Evolutionary conservation across 2,797 vertebrate species (phyloP).

Genomic region (Dermochelys coriacea): DNA sequence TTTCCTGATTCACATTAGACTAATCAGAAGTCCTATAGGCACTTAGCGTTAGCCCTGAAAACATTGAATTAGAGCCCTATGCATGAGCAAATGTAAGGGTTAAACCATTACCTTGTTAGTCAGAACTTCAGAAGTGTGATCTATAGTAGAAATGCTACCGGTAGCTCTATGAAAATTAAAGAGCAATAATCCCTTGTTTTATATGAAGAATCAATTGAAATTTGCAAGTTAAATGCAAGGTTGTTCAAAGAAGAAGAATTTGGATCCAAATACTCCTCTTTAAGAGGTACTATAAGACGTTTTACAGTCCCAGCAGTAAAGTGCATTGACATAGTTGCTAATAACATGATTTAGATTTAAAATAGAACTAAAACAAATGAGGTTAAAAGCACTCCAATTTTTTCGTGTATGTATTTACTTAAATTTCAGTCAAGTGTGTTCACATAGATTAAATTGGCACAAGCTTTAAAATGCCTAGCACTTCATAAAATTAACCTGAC

Average conservation of each 20-base stretch:
- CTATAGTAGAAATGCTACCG: neutral
- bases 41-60: neutral
- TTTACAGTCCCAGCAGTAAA: neutral
- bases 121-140: neutral
- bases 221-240: neutral
- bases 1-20: neutral
- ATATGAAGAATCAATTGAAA: neutral
- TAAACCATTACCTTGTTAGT: neutral
- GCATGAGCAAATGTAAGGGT: neutral
- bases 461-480: neutral
- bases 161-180: neutral
- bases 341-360: slow-evolving; percentile 18
- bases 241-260: neutral
- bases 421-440: slow-evolving; percentile 12
- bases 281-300: neutral
- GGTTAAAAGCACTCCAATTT: slow-evolving; percentile 26
- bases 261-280: neutral
- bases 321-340: neutral
- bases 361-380: slow-evolving; percentile 21
- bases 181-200: neutral
- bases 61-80: neutral
- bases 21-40: neutral
- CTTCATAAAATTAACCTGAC: neutral
- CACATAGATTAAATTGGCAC: neutral
- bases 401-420: slow-evolving; percentile 14